phyloP scores from a whole-genome alignment of 2,888 invertebrate species.

The Deilephila elpenor region DNA sequence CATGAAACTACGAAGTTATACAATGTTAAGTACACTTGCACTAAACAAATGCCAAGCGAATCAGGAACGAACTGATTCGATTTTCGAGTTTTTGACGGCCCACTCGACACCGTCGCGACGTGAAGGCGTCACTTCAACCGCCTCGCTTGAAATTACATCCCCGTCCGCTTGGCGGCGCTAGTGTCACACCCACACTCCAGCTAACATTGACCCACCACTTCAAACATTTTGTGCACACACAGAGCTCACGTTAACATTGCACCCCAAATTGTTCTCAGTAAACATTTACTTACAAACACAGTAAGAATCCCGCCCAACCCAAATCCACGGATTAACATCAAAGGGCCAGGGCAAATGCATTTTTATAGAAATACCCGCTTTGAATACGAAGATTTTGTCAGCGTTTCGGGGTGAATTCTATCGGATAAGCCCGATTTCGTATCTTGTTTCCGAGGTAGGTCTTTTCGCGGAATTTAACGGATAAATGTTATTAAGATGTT shows the following conservation, averaged over 20 bases:
- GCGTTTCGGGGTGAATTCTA: conserved; percentile 66
- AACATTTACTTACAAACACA: conserved; percentile 60
- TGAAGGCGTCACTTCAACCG: conserved; percentile 52
- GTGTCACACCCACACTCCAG: conserved; percentile 46
- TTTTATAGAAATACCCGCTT: conserved; percentile 79
- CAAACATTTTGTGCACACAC: conserved; percentile 30
- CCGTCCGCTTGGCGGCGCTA: conserved; percentile 56
- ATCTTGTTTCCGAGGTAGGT: conserved; percentile 67
- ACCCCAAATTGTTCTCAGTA: conserved; percentile 55
- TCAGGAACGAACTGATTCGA: conserved; percentile 58
- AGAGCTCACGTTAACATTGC: conserved; percentile 51
- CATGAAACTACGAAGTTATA: background rate
- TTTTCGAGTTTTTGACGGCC: conserved; percentile 68
- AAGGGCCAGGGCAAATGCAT: conserved; percentile 76
- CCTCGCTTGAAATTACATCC: conserved; percentile 59
- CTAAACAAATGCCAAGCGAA: conserved; percentile 45
- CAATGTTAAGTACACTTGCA: background rate
- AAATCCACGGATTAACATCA: conserved; percentile 80
- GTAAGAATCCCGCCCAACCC: conserved; percentile 55
- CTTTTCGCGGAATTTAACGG: conserved; percentile 56
- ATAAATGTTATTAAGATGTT: conserved; percentile 40
- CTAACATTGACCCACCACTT: conserved; percentile 48
- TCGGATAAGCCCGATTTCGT: conserved; percentile 59
- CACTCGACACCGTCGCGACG: conserved; percentile 58
- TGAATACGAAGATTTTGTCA: conserved; percentile 75